These are phyloP conservation scores for Sesamia nonagrioides DNA, from an alignment of 1,140 invertebrate species.

Conservation along the genomic window DNA sequence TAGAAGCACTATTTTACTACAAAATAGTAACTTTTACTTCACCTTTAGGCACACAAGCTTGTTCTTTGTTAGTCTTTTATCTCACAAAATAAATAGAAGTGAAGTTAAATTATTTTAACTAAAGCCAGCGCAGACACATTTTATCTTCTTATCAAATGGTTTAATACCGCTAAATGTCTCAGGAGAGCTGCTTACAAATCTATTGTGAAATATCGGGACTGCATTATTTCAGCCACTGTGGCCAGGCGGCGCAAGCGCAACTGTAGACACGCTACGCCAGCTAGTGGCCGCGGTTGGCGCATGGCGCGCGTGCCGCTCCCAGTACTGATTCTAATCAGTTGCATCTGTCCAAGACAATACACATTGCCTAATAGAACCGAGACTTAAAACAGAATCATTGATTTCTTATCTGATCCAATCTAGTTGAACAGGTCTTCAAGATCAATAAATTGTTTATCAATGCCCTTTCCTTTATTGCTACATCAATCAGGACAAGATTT, in stretches of 20 bases:
- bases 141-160: constrained; percentile 71
- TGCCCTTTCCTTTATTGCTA: constrained; percentile 26
- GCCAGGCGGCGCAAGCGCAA: constrained; percentile 37
- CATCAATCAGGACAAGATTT: background rate
- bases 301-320: constrained; percentile 53
- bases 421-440: constrained; percentile 45
- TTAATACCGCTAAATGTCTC: constrained; percentile 60
- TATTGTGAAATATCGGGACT: constrained; percentile 66
- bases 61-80: constrained; percentile 26
- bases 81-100: constrained; percentile 19
- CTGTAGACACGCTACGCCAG: constrained; percentile 25
- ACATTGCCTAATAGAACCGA: constrained; percentile 58
- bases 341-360: constrained; percentile 57
- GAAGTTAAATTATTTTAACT: constrained; percentile 13
- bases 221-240: constrained; percentile 66
- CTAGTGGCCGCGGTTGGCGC: constrained; percentile 3
- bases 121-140: constrained; percentile 47
- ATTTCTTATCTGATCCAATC: constrained; percentile 37
- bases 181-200: constrained; percentile 51
- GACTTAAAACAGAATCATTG: constrained; percentile 33
- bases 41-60: constrained; percentile 5
- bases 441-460: constrained; percentile 19
- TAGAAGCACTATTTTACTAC: background rate
- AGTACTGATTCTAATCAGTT: constrained; percentile 56
- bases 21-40: constrained; percentile 12